phyloP scores from a whole-genome alignment of 2,797 vertebrate species.

The Muraenolepis orangiensis region DNA sequence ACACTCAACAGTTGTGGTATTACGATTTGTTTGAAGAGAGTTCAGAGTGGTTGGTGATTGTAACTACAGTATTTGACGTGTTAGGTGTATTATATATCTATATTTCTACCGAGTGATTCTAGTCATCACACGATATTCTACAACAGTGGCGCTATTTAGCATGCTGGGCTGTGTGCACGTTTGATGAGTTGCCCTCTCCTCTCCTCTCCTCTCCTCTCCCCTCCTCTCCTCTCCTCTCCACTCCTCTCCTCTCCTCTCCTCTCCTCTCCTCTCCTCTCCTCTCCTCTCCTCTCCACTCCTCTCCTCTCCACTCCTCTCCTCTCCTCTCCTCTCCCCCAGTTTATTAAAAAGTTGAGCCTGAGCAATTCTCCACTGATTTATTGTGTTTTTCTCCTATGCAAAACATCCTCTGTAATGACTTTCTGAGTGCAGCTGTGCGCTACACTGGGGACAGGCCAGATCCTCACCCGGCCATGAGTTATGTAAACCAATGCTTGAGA shows the following conservation, averaged over 20 bases:
- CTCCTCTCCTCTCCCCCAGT: not conserved
- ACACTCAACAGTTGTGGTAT: not conserved
- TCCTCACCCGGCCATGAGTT: conserved; percentile 45
- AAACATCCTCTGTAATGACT: conserved; percentile 2
- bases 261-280: not conserved
- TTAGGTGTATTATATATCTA: not conserved
- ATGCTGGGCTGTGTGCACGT: conserved; percentile 36
- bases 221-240: not conserved
- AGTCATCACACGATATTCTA: not conserved
- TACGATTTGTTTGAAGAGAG: conserved; percentile 3
- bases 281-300: not conserved
- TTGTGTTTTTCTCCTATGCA: conserved; percentile 31
- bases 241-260: no score
- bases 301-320: not conserved
- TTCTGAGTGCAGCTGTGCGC: conserved; percentile 27
- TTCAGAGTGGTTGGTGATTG: not conserved
- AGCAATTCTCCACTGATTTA: not conserved
- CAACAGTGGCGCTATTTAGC: conserved; percentile 40
- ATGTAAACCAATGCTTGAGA: conserved; percentile 47
- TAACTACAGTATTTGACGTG: conserved; percentile 1
- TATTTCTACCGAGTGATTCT: not conserved
- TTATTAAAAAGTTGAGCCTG: conserved; percentile 15
- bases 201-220: no score
- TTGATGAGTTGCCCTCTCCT: no score
- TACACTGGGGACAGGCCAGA: conserved; percentile 38